Conservation (phyloP, 2,113 vertebrate species). For the Charina bottae region DNA sequence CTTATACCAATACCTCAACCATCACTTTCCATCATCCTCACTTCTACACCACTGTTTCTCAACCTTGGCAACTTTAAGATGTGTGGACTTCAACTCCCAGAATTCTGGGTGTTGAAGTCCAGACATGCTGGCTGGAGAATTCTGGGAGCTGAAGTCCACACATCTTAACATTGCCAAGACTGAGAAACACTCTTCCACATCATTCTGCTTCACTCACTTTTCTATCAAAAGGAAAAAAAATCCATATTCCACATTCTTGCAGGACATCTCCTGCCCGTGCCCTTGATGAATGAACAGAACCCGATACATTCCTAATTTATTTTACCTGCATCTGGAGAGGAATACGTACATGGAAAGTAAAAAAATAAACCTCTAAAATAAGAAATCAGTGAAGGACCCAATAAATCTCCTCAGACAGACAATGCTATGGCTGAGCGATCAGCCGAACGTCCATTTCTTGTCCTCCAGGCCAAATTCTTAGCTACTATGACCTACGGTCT, state of each 20-base stretch:
- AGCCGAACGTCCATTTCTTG: neutral
- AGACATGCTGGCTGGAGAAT: neutral
- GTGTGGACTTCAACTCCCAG: too few species aligned
- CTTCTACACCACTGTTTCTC: neutral
- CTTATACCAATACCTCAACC: neutral
- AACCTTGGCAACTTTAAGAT: too few species aligned
- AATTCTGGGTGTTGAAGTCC: neutral
- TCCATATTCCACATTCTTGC: neutral
- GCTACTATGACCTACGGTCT: neutral
- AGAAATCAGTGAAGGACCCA: neutral
- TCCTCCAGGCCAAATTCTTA: neutral
- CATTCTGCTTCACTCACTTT: neutral
- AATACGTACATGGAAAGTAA: neutral
- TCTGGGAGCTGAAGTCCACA: neutral
- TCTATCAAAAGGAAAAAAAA: neutral
- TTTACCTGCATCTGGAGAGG: neutral
- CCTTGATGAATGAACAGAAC: neutral
- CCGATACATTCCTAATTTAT: neutral
- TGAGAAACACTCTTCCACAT: neutral
- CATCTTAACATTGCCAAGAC: neutral
- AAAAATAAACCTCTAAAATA: neutral
- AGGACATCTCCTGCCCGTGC: fast-evolving
- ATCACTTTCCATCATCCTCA: neutral
- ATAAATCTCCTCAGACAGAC: neutral
- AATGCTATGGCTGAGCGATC: neutral